Evolutionary conservation across 1,140 invertebrate species (phyloP).

Genomic region (Chrysoperla carnea): DNA sequence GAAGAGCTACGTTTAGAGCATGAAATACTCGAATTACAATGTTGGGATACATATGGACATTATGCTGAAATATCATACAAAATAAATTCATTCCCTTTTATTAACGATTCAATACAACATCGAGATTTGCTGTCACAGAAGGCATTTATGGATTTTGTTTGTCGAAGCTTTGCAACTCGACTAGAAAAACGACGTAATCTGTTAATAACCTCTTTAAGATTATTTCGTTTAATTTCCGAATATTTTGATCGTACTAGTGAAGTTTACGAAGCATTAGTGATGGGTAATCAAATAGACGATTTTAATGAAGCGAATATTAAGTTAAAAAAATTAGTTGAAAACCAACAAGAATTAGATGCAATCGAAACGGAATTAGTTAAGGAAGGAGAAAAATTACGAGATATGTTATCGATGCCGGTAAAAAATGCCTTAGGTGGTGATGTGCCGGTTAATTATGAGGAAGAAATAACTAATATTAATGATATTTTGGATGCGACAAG

Average conservation of each 20-base stretch:
- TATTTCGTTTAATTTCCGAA: constrained; percentile 57
- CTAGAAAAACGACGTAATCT: constrained; percentile 54
- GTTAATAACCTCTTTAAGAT: constrained; percentile 56
- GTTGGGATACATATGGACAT: constrained; percentile 52
- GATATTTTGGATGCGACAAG: constrained; percentile 46
- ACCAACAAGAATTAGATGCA: constrained; percentile 31
- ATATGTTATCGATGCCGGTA: constrained; percentile 60
- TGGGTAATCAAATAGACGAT: constrained; percentile 33
- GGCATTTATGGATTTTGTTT: constrained; percentile 67
- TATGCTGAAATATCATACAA: constrained; percentile 59
- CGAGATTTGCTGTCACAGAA: constrained; percentile 42
- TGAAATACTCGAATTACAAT: constrained; percentile 58
- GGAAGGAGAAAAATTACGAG: constrained; percentile 61
- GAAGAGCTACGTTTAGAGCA: constrained; percentile 52
- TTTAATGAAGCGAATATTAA: constrained; percentile 33
- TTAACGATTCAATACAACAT: constrained; percentile 22
- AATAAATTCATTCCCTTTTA: constrained; percentile 34
- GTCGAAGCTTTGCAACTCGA: constrained; percentile 56
- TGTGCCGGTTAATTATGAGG: constrained; percentile 48
- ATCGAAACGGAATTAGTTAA: constrained; percentile 48
- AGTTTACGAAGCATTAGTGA: constrained; percentile 44
- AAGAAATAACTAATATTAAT: constrained; percentile 50
- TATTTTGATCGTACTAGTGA: constrained; percentile 45
- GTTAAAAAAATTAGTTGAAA: constrained; percentile 33
- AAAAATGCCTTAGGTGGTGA: constrained; percentile 62